phyloP scores from a whole-genome alignment of 2,113 vertebrate genomes.

The Tursiops truncatus region DNA sequence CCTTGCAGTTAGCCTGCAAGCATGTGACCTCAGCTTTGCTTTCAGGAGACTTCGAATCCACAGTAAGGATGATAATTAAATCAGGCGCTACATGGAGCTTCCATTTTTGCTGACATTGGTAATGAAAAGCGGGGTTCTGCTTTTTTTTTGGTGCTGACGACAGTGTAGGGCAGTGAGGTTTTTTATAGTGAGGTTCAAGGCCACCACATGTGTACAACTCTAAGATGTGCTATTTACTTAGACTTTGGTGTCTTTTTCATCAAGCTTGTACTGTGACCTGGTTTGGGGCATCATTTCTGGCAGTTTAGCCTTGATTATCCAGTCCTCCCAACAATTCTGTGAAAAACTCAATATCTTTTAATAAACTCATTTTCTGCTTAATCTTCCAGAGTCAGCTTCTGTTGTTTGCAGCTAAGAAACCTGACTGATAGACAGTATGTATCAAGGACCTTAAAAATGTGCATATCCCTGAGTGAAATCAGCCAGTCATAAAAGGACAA shows the following conservation, averaged over 20 bases:
- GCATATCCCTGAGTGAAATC: background rate
- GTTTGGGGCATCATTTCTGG: slow-evolving; percentile 18
- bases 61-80: background rate
- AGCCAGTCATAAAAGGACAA: background rate
- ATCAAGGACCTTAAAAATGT: background rate
- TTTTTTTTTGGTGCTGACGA: background rate
- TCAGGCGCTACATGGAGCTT: background rate
- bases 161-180: background rate
- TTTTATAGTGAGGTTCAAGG: background rate
- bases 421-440: background rate
- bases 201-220: background rate
- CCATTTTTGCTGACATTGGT: background rate
- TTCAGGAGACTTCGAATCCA: background rate
- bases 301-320: background rate
- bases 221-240: background rate
- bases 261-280: background rate
- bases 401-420: background rate
- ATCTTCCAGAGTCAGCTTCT: background rate
- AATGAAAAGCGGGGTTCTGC: background rate
- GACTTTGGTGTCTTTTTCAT: background rate
- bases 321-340: background rate
- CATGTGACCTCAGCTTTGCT: background rate
- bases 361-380: background rate
- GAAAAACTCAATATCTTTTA: background rate
- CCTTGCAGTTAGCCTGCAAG: background rate